These are phyloP conservation scores for Anguilla obscura DNA, from an alignment of 2,797 vertebrate species.

Conservation along the genomic window DNA sequence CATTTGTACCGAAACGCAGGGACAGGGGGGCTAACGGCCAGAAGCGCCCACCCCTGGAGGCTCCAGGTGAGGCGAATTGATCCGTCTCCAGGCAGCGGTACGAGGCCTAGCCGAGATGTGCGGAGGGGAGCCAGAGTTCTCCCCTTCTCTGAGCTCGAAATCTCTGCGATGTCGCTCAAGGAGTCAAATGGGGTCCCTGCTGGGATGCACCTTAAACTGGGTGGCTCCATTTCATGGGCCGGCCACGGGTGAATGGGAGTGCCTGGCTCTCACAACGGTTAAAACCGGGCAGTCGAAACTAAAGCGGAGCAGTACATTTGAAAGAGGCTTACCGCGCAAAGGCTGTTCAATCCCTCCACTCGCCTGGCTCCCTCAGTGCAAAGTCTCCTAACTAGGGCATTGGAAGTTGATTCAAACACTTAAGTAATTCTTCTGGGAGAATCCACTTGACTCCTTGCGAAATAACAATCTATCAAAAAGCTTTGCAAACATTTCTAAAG, in stretches of 20 bases:
- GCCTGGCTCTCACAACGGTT: background rate
- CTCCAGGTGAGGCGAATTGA: slow-evolving; percentile 33
- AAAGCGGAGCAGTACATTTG: background rate
- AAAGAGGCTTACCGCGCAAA: slow-evolving; percentile 16
- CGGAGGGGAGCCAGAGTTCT: background rate
- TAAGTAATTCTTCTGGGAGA: slow-evolving; percentile 12
- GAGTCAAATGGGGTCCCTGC: background rate
- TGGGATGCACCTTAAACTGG: background rate
- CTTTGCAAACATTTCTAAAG: background rate
- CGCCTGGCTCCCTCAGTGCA: background rate
- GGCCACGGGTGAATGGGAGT: background rate
- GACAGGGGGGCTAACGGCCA: slow-evolving; percentile 35
- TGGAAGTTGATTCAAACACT: background rate
- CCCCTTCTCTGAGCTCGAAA: background rate
- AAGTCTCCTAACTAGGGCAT: background rate
- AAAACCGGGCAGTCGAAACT: background rate
- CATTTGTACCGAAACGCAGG: background rate
- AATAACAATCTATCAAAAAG: slow-evolving; percentile 2
- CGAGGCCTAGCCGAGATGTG: background rate
- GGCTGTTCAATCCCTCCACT: background rate
- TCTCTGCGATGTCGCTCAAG: background rate
- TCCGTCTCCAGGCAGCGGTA: slow-evolving; percentile 39
- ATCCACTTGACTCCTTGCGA: background rate
- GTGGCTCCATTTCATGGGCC: background rate
- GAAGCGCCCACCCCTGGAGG: slow-evolving; percentile 30